A percentile compares a stretch with the other conserved stretches of the same genome.
phyloP scores from a whole-genome alignment of 2,888 invertebrate genomes.

The Trichopoda pennipes region DNA sequence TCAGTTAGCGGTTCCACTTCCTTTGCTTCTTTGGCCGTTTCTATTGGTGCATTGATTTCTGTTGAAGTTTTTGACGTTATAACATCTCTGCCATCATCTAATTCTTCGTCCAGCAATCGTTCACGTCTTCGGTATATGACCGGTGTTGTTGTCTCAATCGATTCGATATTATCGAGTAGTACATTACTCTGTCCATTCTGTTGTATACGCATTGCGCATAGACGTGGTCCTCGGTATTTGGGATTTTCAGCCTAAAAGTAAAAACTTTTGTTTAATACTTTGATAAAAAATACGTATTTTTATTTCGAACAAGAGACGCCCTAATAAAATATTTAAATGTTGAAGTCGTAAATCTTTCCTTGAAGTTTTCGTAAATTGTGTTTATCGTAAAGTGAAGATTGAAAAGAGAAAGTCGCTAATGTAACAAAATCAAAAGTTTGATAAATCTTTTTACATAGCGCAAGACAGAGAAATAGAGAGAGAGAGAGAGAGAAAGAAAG shows the following conservation, averaged over 20 bases:
- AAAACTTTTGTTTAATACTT: slow-evolving; percentile 2
- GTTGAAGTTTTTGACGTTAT: slow-evolving; percentile 78
- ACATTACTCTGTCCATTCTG: slow-evolving; percentile 91
- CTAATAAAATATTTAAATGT: no score
- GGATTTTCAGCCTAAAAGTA: slow-evolving; percentile 80
- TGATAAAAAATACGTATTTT: background rate
- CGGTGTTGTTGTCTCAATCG: slow-evolving; percentile 84
- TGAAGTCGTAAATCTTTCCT: no score
- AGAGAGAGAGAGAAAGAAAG: no score
- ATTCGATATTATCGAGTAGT: slow-evolving; percentile 88
- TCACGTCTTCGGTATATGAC: slow-evolving; percentile 86
- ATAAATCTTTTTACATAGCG: no score
- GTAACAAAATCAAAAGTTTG: no score
- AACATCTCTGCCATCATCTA: slow-evolving; percentile 80
- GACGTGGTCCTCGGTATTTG: slow-evolving; percentile 84
- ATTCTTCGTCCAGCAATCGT: slow-evolving; percentile 79
- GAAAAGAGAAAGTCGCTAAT: no score
- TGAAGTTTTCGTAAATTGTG: no score
- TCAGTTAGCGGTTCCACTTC: slow-evolving; percentile 20
- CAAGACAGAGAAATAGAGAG: no score
- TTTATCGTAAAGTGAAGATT: no score
- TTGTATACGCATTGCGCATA: slow-evolving; percentile 89
- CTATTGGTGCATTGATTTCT: slow-evolving; percentile 53
- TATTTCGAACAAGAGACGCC: no score
- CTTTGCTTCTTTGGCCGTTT: slow-evolving; percentile 36